phyloP scores from a whole-genome alignment of 2,113 vertebrate genomes.

The Alectura lathami region DNA sequence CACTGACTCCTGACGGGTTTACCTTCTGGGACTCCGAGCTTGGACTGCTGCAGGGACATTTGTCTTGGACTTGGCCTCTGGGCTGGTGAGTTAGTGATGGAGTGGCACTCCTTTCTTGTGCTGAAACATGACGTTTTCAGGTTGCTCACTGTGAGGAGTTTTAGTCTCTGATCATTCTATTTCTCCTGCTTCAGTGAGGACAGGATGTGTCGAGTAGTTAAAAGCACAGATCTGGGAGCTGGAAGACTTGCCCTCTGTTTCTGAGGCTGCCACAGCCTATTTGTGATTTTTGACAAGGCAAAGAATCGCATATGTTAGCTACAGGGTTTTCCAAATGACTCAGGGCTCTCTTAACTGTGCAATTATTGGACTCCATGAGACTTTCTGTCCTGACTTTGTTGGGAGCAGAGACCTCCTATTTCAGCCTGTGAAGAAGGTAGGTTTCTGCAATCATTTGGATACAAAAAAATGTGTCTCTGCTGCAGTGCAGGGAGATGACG shows the following conservation, averaged over 20 bases:
- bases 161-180: conserved; percentile 7
- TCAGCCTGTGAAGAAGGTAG: background rate
- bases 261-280: background rate
- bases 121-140: conserved; percentile 7
- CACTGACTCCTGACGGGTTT: background rate
- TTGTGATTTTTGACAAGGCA: background rate
- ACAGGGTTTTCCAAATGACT: background rate
- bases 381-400: background rate
- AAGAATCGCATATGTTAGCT: background rate
- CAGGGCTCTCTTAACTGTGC: background rate
- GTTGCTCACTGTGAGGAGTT: background rate
- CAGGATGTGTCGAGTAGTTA: conserved; percentile 5
- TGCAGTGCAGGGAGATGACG: background rate
- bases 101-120: background rate
- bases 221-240: background rate
- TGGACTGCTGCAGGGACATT: background rate
- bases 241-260: background rate
- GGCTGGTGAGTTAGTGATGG: conserved; percentile 27
- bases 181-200: background rate
- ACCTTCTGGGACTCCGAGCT: background rate
- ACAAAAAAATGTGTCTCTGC: background rate
- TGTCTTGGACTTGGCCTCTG: background rate
- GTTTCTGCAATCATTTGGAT: background rate
- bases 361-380: background rate
- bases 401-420: background rate